Conservation (phyloP, 1,140 invertebrate species). For the Lethocerus indicus region DNA sequence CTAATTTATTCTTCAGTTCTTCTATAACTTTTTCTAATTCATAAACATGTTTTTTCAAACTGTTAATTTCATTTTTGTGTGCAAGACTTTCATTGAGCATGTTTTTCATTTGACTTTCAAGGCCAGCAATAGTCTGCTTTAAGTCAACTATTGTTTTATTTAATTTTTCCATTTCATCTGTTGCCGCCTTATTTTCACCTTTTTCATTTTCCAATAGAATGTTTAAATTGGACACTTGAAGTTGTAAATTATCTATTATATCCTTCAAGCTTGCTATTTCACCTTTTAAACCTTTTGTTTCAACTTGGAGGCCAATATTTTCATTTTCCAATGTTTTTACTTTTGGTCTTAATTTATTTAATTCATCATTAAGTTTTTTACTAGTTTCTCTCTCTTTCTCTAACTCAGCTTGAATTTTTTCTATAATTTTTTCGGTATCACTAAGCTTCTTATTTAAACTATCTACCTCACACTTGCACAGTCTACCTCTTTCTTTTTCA, state of each 20-base stretch:
- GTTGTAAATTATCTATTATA: not conserved
- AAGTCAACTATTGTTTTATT: not conserved
- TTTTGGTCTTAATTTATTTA: not conserved
- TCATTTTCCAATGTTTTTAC: not conserved
- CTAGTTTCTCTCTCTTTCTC: not conserved
- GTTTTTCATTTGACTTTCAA: not conserved
- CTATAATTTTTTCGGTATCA: not conserved
- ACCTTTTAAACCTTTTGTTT: not conserved
- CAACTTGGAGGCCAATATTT: not conserved
- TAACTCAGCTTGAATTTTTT: not conserved
- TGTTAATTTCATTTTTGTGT: not conserved
- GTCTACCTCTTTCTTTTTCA: not conserved
- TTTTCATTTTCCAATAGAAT: not conserved
- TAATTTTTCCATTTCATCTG: not conserved
- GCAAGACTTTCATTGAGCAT: not conserved
- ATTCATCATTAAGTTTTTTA: not conserved
- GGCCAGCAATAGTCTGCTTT: not conserved
- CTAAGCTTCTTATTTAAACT: not conserved
- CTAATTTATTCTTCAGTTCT: not conserved
- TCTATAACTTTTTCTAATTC: not conserved
- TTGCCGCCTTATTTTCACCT: too few species aligned
- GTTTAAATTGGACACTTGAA: not conserved
- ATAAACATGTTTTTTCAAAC: not conserved
- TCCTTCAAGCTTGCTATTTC: not conserved
- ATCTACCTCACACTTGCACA: too few species aligned